These are phyloP conservation scores for Chlamydotis undulata DNA, from an alignment of 2,113 vertebrate species.

Conservation along the genomic window DNA sequence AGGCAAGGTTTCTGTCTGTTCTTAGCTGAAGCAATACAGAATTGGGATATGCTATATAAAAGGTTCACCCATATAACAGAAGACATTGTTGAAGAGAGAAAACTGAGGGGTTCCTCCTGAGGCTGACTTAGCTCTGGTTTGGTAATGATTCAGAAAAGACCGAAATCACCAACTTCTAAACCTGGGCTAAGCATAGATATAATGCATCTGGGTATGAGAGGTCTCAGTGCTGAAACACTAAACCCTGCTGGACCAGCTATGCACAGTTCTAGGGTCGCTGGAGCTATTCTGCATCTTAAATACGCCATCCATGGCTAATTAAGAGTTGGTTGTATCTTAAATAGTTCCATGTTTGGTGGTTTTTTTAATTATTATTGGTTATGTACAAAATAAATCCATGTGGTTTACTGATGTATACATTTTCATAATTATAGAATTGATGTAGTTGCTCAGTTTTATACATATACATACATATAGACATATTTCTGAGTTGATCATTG, in stretches of 20 bases:
- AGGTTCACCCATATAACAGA: background rate
- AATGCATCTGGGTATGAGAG: background rate
- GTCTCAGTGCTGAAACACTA: background rate
- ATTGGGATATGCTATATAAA: background rate
- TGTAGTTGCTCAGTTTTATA: background rate
- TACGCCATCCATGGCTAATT: background rate
- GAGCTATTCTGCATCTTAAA: background rate
- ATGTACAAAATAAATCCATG: background rate
- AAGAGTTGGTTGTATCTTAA: background rate
- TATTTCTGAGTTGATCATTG: background rate
- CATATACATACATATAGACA: background rate
- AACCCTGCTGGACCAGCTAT: background rate
- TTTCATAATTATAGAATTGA: background rate
- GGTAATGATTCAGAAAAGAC: background rate
- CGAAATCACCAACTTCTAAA: background rate
- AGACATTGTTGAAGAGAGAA: background rate
- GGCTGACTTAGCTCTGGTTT: background rate
- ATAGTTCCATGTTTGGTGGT: background rate
- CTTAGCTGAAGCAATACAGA: background rate
- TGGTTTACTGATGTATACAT: background rate
- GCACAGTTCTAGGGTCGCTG: background rate
- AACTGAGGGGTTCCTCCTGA: background rate
- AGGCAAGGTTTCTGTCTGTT: background rate
- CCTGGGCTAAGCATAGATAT: background rate
- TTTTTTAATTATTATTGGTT: background rate